A percentile compares a stretch with the other conserved stretches of the same genome.
Conservation (phyloP, 1,140 invertebrate species). For the Cepaea nemoralis region DNA sequence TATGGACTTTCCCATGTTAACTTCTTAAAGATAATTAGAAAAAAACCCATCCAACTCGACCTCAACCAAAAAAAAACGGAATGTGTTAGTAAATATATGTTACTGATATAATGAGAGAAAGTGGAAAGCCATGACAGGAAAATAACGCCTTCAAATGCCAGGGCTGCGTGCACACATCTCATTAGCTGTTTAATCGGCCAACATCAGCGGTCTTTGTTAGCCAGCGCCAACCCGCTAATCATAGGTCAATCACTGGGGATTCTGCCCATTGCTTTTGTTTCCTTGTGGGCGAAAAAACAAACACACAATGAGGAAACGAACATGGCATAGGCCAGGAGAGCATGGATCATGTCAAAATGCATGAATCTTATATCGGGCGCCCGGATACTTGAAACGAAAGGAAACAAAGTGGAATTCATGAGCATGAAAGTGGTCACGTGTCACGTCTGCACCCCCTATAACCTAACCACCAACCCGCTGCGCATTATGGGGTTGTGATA, state of each 20-base stretch:
- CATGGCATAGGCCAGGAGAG: background rate
- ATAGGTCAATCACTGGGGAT: background rate
- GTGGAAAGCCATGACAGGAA: no score
- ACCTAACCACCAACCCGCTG: background rate
- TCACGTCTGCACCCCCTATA: background rate
- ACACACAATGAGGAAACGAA: no score
- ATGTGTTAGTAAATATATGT: no score
- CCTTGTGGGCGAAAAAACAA: background rate
- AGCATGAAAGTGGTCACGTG: constrained; percentile 3
- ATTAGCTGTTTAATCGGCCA: background rate
- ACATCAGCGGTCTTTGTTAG: constrained; percentile 1
- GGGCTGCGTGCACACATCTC: background rate
- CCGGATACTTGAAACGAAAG: background rate
- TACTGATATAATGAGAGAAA: no score
- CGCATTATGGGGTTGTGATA: background rate
- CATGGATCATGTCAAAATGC: constrained; percentile 12
- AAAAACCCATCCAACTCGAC: no score
- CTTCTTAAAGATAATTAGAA: no score
- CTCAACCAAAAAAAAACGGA: no score
- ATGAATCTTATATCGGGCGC: background rate
- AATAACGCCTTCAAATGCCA: no score
- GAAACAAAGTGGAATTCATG: background rate
- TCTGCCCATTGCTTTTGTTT: background rate
- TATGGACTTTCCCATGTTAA: no score
- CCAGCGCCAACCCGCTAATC: background rate